Evolutionary conservation across 1,140 invertebrate genomes (phyloP).

Genomic region (Megalopta genalis): DNA sequence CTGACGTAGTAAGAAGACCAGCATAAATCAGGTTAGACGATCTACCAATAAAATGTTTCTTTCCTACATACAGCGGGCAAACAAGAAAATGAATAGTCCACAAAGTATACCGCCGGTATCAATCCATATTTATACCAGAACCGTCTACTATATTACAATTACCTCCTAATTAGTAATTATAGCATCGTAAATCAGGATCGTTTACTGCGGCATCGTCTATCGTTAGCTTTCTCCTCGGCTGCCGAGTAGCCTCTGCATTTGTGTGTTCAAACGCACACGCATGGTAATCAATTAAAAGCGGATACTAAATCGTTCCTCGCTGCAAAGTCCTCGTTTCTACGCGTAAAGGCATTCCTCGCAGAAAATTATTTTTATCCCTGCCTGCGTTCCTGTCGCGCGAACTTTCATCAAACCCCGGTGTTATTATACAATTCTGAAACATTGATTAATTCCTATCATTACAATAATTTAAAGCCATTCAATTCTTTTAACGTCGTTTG

Average conservation of each 20-base stretch:
- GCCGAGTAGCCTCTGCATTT: not conserved
- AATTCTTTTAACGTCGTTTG: too few species aligned
- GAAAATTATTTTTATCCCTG: too few species aligned
- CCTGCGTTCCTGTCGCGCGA: too few species aligned
- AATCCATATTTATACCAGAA: constrained; percentile 65
- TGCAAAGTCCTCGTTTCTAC: not conserved
- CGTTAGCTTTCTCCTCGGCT: constrained; percentile 16
- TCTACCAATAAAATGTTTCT: not conserved
- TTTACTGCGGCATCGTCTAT: constrained; percentile 50
- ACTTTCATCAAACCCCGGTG: too few species aligned
- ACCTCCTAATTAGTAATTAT: constrained; percentile 65
- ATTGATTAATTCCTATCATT: too few species aligned
- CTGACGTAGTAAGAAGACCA: not conserved
- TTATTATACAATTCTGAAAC: too few species aligned
- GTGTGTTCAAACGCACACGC: not conserved
- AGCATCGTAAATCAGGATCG: constrained; percentile 63
- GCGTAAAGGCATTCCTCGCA: too few species aligned
- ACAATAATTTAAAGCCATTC: too few species aligned
- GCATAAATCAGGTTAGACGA: constrained; percentile 4
- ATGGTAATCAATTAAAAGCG: not conserved
- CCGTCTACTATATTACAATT: constrained; percentile 61
- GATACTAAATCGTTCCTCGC: not conserved
- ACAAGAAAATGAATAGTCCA: not conserved
- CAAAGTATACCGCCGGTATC: constrained; percentile 43
- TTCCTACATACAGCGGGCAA: not conserved